Evolutionary conservation across 2,888 invertebrate genomes (phyloP).

Genomic region (Agrotis segetum): DNA sequence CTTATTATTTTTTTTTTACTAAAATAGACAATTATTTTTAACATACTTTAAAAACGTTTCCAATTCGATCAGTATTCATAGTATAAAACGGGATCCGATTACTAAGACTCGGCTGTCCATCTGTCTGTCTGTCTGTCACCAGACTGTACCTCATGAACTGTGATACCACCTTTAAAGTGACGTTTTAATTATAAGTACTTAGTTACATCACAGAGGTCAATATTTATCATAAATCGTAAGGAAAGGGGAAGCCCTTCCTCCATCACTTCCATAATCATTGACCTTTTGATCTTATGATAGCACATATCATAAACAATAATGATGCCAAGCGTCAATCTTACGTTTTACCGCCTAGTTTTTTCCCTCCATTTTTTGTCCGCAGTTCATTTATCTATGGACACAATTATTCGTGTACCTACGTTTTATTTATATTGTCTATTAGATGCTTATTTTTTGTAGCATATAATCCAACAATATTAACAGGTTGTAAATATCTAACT

Average conservation of each 20-base stretch:
- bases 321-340: neutral
- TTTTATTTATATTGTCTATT: conserved; percentile 1
- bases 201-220: neutral
- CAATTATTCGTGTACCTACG: conserved; percentile 17
- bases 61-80: no score
- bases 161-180: neutral
- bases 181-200: neutral
- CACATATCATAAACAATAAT: neutral
- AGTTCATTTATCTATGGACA: no score
- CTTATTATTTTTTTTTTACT: no score
- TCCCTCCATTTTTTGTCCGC: conserved; percentile 1
- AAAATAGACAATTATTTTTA: no score
- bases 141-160: no score
- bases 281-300: conserved; percentile 44
- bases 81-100: no score
- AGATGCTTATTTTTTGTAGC: neutral
- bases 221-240: neutral
- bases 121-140: no score
- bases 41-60: no score
- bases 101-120: no score
- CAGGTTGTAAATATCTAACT: neutral
- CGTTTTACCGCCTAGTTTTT: neutral
- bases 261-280: conserved; percentile 14
- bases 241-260: conserved; percentile 57
- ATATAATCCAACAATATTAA: neutral